A percentile compares a stretch with the other conserved stretches of the same genome.
Evolutionary conservation across 2,797 vertebrate genomes (phyloP).

Genomic region (Lagodon rhomboides): DNA sequence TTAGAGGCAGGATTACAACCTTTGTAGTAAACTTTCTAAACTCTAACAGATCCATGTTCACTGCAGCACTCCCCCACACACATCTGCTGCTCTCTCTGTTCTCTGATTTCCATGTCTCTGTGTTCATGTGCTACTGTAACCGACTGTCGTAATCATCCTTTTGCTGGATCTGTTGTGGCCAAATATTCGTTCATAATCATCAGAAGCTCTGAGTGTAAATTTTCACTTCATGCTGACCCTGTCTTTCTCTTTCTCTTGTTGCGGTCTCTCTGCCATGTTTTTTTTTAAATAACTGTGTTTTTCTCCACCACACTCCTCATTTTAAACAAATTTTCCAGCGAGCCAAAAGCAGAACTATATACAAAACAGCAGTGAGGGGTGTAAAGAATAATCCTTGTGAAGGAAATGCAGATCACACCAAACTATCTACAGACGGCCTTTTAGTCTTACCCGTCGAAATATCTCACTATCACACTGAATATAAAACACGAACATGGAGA

Average conservation of each 20-base stretch:
- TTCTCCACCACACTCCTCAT: background rate
- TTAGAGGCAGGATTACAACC: conserved; percentile 20
- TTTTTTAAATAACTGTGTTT: background rate
- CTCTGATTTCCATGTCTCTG: conserved; percentile 17
- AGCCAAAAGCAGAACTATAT: background rate
- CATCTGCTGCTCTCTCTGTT: conserved; percentile 17
- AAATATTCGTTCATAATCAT: conserved; percentile 11
- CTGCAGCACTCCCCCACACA: conserved; percentile 26
- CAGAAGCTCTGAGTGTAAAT: background rate
- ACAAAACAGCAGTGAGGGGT: background rate
- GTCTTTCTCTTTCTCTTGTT: background rate
- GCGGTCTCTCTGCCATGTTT: background rate
- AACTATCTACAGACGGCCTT: no score
- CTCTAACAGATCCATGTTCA: conserved; percentile 17
- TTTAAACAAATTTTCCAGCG: background rate
- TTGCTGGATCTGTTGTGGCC: background rate
- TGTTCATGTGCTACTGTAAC: background rate
- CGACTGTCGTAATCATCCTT: background rate
- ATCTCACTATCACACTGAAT: no score
- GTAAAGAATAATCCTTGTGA: background rate
- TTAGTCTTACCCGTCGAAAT: no score
- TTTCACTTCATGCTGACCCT: background rate
- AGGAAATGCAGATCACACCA: background rate
- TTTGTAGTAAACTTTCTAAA: conserved; percentile 29
- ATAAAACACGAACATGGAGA: no score